Evolutionary conservation across 2,888 invertebrate genomes (phyloP), one percentile per base, ranked within the genome.

Genomic region (Drosophila rubida): DNA sequence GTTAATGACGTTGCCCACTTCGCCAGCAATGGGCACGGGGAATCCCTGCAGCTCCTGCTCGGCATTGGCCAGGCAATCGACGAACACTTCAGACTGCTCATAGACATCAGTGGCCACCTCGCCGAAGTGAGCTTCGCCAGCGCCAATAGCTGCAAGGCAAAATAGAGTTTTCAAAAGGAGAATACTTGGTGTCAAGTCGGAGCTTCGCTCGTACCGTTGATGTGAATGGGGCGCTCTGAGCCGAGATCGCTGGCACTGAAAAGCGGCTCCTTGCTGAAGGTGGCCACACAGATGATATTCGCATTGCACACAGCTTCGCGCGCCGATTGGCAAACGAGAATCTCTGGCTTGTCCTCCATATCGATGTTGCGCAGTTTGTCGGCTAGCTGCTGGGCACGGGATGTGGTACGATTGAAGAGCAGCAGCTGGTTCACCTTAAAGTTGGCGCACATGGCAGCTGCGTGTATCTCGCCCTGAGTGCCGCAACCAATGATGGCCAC

Each of bases 231-330:
- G 4, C 63, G 49, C 1, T 74, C 63, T 82, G 93, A 93, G 2
- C 94, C 88, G 93, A 94, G 94, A 22, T 91, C 90, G 2, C 83
- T 82, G 19, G 45, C 49, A 35, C 92, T 80, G 2, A 95, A 75
- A 13, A 95, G 83, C 0, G 95, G 93, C n/a, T 90, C 88, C 0
- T 77, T 78, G 2, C 93, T 82, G 62, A 90, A 92, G 1, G 95
- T 95, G 0, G 93, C 93, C 1, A 94, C 94, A 32, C 94, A 93
- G 61, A 95, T 93, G 23, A 95, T 93, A 90, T 95, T 95, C 1
- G 94, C 94, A 68, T 92, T 90, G 39, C 80, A 80, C 0, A 94
- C 93, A 50, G 94, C 94, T 22, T 93, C 92, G 53, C 92, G 88
- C 0, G 91, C 90, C 27, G 88, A 25, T 27, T 11, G 8, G 63